These are phyloP conservation scores for Arnoldichthys spilopterus DNA, from an alignment of 2,797 vertebrate genomes.

Conservation along the genomic window DNA sequence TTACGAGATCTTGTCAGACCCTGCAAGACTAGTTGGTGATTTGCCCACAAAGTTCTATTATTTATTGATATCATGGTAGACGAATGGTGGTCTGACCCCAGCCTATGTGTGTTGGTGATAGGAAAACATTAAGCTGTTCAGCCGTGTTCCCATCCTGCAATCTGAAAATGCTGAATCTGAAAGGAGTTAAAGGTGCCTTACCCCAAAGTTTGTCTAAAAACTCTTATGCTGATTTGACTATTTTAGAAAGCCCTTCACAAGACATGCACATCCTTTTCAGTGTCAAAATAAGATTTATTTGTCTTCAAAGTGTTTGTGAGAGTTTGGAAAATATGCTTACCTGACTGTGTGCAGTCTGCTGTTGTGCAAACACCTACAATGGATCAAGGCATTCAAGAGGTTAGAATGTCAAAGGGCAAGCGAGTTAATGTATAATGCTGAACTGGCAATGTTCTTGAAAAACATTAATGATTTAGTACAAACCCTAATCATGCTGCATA, in stretches of 20 bases:
- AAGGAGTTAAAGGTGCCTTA: not conserved
- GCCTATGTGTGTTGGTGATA: too few relatives aligned
- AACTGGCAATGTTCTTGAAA: conserved; percentile 15
- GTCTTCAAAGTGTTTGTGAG: not conserved
- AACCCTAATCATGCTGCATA: not conserved
- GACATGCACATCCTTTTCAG: not conserved
- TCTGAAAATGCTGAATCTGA: not conserved
- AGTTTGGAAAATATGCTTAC: conserved; percentile 74
- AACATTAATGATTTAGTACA: conserved; percentile 17
- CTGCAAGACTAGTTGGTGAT: too few relatives aligned
- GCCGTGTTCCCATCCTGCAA: not conserved
- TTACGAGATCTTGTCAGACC: too few relatives aligned
- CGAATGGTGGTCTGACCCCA: too few relatives aligned
- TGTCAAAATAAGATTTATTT: not conserved
- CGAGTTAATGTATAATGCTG: conserved; percentile 28
- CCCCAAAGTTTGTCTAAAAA: not conserved
- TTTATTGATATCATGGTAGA: too few relatives aligned
- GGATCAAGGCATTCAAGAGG: conserved; percentile 59
- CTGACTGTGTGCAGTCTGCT: conserved; percentile 91
- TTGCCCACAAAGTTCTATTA: too few relatives aligned
- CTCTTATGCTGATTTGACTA: not conserved
- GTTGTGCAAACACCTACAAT: conserved; percentile 88
- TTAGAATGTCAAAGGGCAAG: conserved; percentile 11
- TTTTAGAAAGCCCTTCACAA: not conserved
- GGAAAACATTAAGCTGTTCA: not conserved